Percentiles rank a stretch among this genome's conserved stretches.
These are phyloP conservation scores for Vidua macroura DNA, from an alignment of 2,113 vertebrate genomes.

Conservation along the genomic window DNA sequence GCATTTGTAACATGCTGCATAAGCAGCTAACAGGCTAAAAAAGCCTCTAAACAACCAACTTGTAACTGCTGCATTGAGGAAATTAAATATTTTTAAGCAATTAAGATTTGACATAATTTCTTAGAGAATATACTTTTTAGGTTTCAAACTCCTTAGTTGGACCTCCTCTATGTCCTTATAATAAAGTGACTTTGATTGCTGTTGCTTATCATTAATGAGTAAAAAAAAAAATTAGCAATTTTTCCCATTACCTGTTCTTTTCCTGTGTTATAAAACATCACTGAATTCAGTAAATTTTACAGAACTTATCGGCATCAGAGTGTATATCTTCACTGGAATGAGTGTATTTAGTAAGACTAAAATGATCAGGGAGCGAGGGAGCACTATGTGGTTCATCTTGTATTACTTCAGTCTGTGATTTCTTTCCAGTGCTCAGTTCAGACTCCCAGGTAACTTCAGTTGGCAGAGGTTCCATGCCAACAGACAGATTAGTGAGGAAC, in stretches of 20 bases:
- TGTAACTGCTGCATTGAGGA: neutral
- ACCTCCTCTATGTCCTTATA: neutral
- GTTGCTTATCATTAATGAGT: neutral
- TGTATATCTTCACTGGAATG: neutral
- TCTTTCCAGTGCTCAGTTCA: neutral
- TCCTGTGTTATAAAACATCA: neutral
- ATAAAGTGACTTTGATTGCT: neutral
- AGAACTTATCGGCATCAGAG: neutral
- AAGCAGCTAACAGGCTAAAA: neutral
- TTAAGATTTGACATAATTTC: neutral
- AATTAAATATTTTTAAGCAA: neutral
- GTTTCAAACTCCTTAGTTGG: neutral
- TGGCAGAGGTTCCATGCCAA: neutral
- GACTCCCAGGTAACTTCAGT: neutral
- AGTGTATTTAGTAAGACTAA: neutral
- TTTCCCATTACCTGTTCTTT: neutral
- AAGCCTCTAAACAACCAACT: accelerated
- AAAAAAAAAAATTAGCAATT: accelerated
- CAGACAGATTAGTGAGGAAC: neutral
- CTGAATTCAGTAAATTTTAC: neutral
- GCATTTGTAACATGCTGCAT: neutral
- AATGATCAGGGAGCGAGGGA: neutral
- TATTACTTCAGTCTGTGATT: neutral
- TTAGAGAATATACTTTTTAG: neutral
- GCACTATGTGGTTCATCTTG: neutral